These are phyloP conservation scores for Fopius arisanus DNA, from an alignment of 1,140 invertebrate species.

Conservation along the genomic window DNA sequence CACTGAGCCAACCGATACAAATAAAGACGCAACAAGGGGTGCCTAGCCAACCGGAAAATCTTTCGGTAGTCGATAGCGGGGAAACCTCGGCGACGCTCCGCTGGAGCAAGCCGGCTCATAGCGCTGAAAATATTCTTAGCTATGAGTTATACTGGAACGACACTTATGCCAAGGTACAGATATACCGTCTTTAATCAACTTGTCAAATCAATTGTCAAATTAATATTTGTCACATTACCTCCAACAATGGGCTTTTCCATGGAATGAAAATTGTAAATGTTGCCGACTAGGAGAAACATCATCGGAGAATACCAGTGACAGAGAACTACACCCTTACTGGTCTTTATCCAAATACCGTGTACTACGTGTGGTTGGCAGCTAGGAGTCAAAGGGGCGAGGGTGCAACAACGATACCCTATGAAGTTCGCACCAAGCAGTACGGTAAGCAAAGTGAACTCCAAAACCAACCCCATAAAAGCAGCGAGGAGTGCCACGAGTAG, in stretches of 20 bases:
- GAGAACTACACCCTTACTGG: conserved; percentile 86
- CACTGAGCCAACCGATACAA: conserved; percentile 89
- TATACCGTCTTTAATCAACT: neutral
- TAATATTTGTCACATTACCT: no score
- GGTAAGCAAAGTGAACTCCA: conserved; percentile 77
- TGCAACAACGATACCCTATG: conserved; percentile 91
- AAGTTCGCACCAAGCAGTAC: conserved; percentile 94
- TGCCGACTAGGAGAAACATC: conserved; percentile 71
- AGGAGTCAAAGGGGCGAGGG: conserved; percentile 91
- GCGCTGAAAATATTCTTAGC: conserved; percentile 89
- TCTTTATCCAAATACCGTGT: conserved; percentile 93
- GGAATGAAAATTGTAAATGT: no score
- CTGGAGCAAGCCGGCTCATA: conserved; percentile 90
- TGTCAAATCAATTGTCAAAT: neutral
- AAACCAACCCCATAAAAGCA: conserved; percentile 52
- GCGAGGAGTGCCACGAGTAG: conserved; percentile 58
- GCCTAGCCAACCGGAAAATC: conserved; percentile 91
- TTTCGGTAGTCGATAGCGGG: conserved; percentile 82
- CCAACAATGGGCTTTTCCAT: no score
- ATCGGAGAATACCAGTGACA: conserved; percentile 78
- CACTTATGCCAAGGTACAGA: conserved; percentile 86
- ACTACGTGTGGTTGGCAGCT: conserved; percentile 95
- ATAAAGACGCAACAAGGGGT: conserved; percentile 97
- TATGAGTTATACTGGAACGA: conserved; percentile 99
- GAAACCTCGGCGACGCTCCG: conserved; percentile 85